Evolutionary conservation across 2,888 invertebrate species (phyloP).

Genomic region (Tetropium fuscum): DNA sequence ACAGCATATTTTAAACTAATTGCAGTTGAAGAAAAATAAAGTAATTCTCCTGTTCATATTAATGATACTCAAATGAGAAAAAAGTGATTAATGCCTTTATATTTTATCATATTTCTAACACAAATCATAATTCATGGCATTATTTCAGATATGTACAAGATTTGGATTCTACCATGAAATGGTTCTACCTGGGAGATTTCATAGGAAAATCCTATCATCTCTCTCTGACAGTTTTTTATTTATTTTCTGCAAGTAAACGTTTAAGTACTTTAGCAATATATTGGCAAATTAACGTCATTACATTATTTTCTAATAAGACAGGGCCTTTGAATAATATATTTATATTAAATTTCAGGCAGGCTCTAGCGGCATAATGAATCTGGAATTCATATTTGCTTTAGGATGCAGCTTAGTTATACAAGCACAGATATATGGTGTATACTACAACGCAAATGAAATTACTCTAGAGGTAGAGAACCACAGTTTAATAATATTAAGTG

Average conservation of each 20-base stretch:
- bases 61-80: too few relatives aligned
- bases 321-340: too few relatives aligned
- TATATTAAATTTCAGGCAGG: neutral
- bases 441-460: constrained; percentile 12
- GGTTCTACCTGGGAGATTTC: constrained; percentile 22
- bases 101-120: too few relatives aligned
- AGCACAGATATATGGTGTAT: constrained; percentile 9
- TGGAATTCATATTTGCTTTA: neutral
- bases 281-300: too few relatives aligned
- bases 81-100: too few relatives aligned
- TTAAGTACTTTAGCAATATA: neutral
- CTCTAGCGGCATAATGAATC: neutral
- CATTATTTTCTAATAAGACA: too few relatives aligned
- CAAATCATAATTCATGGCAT: neutral
- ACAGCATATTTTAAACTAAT: too few relatives aligned
- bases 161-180: constrained; percentile 16
- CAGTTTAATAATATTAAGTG: neutral
- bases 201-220: constrained; percentile 21
- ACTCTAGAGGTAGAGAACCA: constrained; percentile 20
- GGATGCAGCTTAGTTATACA: neutral
- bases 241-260: constrained; percentile 6
- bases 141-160: constrained; percentile 6
- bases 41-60: too few relatives aligned
- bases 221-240: neutral
- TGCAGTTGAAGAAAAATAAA: too few relatives aligned